Base-by-base conservation (phyloP, 1,140 invertebrate genomes). In the Macrobrachium nipponense region DNA sequence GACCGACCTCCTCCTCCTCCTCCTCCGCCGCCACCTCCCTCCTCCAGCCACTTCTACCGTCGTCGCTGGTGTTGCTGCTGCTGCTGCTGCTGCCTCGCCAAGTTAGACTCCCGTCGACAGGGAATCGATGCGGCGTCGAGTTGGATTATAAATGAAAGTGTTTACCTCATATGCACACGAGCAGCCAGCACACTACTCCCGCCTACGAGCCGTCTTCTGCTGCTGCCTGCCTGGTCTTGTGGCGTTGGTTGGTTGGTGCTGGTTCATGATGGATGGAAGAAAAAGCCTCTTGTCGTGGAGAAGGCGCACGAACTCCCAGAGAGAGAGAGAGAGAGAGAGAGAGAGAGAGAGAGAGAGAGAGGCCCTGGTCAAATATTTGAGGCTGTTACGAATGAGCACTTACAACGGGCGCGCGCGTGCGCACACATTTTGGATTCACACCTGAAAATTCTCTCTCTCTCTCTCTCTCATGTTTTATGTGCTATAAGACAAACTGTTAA, bases 141-240 rank as follows among this genome's bases (percentile, higher is more conserved):
- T 73, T 66, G 82, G 82, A 84, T 84, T 84, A 84, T 84, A 84
- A 84, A 84, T 84, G 82, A 84, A 84, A 84, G 82, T 84, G 82
- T 84, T 84, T 84, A 84, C 82, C 82, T 79, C 82, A 70, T 84
- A 79, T 84, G 81, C 81, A 82, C 81, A 80, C 61, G 76, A 58
- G 58, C 58, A 51, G 43, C 27, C 27, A 36, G 27, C 27, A 36
- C 27, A 36, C 27, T 36, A 36, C 27, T 36, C 27, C 27, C 27
- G 27, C 27, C 27, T 36, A 36, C 27, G 1, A 36, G 27, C 27
- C 27, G 27, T 18, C 79, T 80, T 20, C n/a, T 70, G n/a, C n/a
- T n/a, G n/a, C n/a, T n/a, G n/a, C n/a, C n/a, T n/a, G n/a, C 79
- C 62, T n/a, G 43, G 18, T 27, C 60, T 61, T 61, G 60, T 64